These are phyloP conservation scores for Ornithorhynchus anatinus DNA, from an alignment of 2,113 vertebrate species.

Conservation along the genomic window DNA sequence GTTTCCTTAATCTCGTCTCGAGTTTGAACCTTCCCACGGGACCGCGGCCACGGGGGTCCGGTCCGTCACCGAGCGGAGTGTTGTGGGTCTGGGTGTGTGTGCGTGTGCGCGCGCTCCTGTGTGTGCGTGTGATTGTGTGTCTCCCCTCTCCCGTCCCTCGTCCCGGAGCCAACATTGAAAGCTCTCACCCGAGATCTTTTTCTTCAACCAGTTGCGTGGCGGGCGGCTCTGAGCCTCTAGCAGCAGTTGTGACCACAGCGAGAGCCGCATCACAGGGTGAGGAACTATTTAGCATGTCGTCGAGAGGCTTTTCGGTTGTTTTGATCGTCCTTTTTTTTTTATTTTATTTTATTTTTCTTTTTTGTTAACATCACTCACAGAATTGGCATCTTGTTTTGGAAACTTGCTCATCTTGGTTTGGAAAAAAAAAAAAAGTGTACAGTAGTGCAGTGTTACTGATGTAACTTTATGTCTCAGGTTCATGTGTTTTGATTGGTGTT, in stretches of 20 bases:
- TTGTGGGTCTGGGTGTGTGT: no score
- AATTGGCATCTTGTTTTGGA: constrained; percentile 56
- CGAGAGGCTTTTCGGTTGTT: constrained; percentile 4
- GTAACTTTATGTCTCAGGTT: constrained; percentile 85
- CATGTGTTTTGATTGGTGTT: constrained; percentile 84
- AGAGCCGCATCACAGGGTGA: constrained; percentile 32
- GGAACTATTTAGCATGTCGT: constrained; percentile 42
- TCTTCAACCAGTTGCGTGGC: constrained; percentile 38
- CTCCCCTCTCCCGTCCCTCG: constrained; percentile 33
- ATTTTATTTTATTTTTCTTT: constrained; percentile 27
- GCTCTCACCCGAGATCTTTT: constrained; percentile 23
- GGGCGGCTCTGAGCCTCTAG: constrained; percentile 65
- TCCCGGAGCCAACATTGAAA: constrained; percentile 41
- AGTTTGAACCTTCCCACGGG: constrained; percentile 59
- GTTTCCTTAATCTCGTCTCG: constrained; percentile 44
- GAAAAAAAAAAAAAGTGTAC: constrained; percentile 73
- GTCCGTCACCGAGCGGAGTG: no score
- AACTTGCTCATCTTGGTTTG: constrained; percentile 71
- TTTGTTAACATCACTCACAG: constrained; percentile 16
- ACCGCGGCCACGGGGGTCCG: constrained; percentile 48
- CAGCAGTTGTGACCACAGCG: constrained; percentile 42
- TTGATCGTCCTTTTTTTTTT: not conserved
- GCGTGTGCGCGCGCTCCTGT: no score
- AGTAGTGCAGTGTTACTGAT: constrained; percentile 80
- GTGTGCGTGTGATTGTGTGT: constrained; percentile 25